Evolutionary conservation across 2,797 vertebrate species (phyloP).

Genomic region (Catharus ustulatus): DNA sequence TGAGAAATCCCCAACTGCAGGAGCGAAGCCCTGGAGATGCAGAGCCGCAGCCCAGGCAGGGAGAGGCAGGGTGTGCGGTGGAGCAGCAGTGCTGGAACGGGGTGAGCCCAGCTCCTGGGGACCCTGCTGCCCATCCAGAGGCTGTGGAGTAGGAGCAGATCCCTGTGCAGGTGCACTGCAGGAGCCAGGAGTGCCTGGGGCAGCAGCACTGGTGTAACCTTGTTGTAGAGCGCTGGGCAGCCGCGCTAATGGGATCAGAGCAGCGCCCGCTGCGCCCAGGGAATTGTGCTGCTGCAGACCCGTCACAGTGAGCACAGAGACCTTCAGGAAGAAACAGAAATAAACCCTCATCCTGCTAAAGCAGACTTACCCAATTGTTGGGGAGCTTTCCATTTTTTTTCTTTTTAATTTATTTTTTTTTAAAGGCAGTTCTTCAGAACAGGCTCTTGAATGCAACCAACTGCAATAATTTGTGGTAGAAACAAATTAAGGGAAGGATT

Average conservation of each 20-base stretch:
- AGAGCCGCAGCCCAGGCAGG: fast-evolving
- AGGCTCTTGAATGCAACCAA: background rate
- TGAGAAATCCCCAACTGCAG: conserved; percentile 32
- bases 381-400: too few relatives aligned
- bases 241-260: background rate
- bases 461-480: conserved; percentile 8
- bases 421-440: background rate
- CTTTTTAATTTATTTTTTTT: background rate
- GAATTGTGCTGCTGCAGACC: background rate
- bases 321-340: fast-evolving
- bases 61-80: fast-evolving
- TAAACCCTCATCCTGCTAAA: background rate
- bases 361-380: background rate
- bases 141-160: background rate
- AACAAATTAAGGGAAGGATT: conserved; percentile 45
- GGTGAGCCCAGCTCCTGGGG: background rate
- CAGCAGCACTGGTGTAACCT: background rate
- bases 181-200: background rate
- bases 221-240: background rate
- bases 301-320: background rate
- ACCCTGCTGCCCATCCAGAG: background rate
- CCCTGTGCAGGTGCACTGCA: fast-evolving
- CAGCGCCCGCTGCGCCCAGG: background rate
- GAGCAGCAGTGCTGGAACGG: fast-evolving
- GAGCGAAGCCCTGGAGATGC: background rate